phyloP scores from a whole-genome alignment of 1,140 invertebrate genomes.

The Tetramorium simillimum region DNA sequence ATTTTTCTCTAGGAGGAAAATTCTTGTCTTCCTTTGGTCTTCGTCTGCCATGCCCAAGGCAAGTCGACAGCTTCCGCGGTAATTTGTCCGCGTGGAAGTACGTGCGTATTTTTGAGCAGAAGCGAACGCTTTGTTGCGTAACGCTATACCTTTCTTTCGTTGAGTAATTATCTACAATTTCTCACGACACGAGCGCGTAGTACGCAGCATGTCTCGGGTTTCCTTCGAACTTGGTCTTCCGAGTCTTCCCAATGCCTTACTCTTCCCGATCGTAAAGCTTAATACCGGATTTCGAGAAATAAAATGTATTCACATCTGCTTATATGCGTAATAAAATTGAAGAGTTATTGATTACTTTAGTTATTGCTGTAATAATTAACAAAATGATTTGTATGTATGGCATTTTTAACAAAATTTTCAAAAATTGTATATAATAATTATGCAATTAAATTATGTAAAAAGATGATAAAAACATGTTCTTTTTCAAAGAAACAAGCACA shows the following conservation, averaged over 20 bases:
- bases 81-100: conserved; percentile 61
- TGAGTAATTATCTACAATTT: conserved; percentile 55
- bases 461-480: background rate
- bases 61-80: conserved; percentile 60
- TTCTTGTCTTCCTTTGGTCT: conserved; percentile 32
- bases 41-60: background rate
- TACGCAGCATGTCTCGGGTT: conserved; percentile 32
- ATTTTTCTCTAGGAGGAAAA: conserved; percentile 48
- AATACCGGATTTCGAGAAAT: background rate
- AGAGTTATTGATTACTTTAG: background rate
- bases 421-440: background rate
- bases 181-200: conserved; percentile 26
- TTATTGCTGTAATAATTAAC: background rate
- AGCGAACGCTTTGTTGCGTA: conserved; percentile 51
- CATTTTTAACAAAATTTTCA: background rate
- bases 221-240: conserved; percentile 47
- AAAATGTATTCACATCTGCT: background rate
- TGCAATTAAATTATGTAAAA: background rate
- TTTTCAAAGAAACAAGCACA: background rate
- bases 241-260: conserved; percentile 1
- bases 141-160: conserved; percentile 54
- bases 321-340: background rate
- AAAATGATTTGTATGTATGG: background rate
- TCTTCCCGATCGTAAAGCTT: background rate
- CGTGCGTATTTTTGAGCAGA: conserved; percentile 46